A percentile compares a stretch with the other conserved stretches of the same genome.
Evolutionary conservation across 2,113 vertebrate species (phyloP).

Genomic region (Protobothrops flavoviridis): DNA sequence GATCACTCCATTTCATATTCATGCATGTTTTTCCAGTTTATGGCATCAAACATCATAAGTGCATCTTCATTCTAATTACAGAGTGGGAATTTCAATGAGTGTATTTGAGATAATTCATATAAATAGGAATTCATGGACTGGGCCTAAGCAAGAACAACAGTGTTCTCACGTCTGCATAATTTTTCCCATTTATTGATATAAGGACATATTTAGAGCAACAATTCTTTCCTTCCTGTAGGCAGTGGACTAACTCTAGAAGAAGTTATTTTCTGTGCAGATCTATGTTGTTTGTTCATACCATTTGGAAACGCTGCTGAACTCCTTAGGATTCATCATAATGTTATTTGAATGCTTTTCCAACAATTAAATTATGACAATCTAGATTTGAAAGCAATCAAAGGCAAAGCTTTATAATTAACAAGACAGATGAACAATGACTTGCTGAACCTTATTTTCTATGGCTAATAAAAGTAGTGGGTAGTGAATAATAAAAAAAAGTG

Average conservation of each 20-base stretch:
- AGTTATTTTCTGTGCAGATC: background rate
- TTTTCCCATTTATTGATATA: background rate
- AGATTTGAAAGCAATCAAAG: background rate
- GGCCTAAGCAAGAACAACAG: background rate
- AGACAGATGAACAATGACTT: background rate
- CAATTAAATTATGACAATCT: background rate
- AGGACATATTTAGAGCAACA: background rate
- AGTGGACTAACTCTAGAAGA: background rate
- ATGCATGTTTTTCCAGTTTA: background rate
- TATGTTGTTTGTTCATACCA: background rate
- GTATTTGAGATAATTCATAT: background rate
- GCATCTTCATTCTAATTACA: background rate
- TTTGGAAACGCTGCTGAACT: background rate
- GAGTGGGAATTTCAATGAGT: background rate
- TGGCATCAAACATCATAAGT: background rate
- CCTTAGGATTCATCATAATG: background rate
- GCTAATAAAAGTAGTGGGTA: background rate
- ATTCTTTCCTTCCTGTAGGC: background rate
- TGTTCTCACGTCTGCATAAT: background rate
- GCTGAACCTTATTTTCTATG: constrained; percentile 2
- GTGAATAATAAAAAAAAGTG: constrained; percentile 23
- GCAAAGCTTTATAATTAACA: constrained; percentile 13
- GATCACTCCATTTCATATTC: background rate
- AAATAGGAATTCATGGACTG: background rate
- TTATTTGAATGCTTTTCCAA: background rate